Evolutionary conservation across 2,113 vertebrate species (phyloP), one percentile per base, ranked within the genome.

Genomic region (Leiothrix lutea): DNA sequence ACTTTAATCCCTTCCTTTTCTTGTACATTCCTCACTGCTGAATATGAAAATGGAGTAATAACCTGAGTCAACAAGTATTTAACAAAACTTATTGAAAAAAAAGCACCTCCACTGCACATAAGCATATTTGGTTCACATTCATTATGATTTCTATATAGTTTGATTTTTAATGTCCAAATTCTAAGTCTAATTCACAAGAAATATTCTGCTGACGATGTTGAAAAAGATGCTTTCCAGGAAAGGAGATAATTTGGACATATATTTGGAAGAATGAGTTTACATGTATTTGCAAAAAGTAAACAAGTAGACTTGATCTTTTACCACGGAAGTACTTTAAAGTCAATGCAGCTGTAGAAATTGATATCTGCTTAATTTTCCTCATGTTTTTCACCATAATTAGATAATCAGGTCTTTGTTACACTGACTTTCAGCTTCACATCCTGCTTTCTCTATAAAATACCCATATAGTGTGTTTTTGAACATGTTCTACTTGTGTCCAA

Each of bases 71-170:
- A 11, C 5, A 87, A 79, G 4, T 33, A 38, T 7, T 48, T 61
- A 44, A 42, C 0, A 82, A 64, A 67, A 65, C 3, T 61, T 86
- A 20, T 1, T 29, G 9, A 3, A 86, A 47, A 3, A 26, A 57
- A 56, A 51, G 1, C 6, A 45, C 2, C 2, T 25, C 8, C 1
- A 23, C 17, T 19, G 2, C 15, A 61, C 12, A 14, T n/a, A n/a
- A 86, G 11, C 4, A 26, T 11, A 42, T 86, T 79, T 56, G 1
- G 0, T 53, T 83, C 14, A 24, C 65, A 12, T 4, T 50, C 18
- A 33, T 58, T 50, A 31, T 35, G 3, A 38, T 75, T 85, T 80
- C 7, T 25, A 7, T 25, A 22, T 18, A n/a, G 9, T 58, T 61
- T 64, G 9, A 44, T 29, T 87, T 73, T 61, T 72, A 53, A 51